Base-by-base conservation (phyloP, 2,797 vertebrate genomes). In the Sebastes minor region DNA sequence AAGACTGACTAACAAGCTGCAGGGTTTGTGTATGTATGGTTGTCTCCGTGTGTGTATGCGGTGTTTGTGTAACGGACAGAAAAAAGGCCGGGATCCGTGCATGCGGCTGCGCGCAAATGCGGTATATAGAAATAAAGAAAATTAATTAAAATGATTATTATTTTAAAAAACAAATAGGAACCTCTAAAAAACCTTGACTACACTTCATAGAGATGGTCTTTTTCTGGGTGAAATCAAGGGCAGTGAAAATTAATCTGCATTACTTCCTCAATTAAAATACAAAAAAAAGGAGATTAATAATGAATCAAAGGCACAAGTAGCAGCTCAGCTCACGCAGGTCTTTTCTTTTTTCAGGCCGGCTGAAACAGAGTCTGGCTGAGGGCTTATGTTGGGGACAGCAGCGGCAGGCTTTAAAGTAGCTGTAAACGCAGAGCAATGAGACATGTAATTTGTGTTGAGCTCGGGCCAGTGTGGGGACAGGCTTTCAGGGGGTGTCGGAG, bases 371-470 rank as follows among this genome's bases (percentile, higher is more conserved):
- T 81, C 82, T 84, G 82, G 82, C 83, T 86, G 92, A 89, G 89
- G 89, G 85, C 91, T 90, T 83, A 76, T 88, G 91, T 81, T 86
- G 89, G 83, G 87, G 83, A 89, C 72, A 82, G 86, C 28, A 85
- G 81, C 83, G 85, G 89, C 89, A 81, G 89, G 89, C 87, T 93
- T 92, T 92, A 91, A 91, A 92, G 89, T 87, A 91, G 92, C 87
- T 86, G 91, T 93, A 94, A 95, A 94, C 69, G 89, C 91, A 90
- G 88, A 93, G 91, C 93, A 95, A 95, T 95, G 91, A 94, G 93
- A 95, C 91, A 92, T 93, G 94, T 95, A 91, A 95, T 94, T 92
- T 94, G 92, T 91, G 89, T 91, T 86, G 94, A 91, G 92, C 86
- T 86, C 6, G 62, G 89, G 92, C 91, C 91, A 93, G 88, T 81